These are phyloP conservation scores for Monopterus albus DNA, from an alignment of 2,113 vertebrate genomes.

Conservation along the genomic window DNA sequence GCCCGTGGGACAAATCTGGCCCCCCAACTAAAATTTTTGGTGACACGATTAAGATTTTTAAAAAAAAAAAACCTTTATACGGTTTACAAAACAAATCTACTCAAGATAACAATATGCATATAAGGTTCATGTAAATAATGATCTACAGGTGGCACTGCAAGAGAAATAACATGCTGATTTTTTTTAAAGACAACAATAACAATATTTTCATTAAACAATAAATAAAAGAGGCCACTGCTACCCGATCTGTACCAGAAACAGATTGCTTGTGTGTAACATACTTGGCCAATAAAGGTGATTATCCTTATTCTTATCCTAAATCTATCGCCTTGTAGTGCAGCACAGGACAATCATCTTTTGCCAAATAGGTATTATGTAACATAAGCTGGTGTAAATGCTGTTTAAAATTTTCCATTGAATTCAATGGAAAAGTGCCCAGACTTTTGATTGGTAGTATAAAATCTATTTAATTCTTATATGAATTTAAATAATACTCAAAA, in stretches of 20 bases:
- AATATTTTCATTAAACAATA: background rate
- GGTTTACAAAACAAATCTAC: background rate
- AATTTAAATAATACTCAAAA: background rate
- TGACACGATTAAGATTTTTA: no score
- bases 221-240: background rate
- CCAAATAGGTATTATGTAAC: background rate
- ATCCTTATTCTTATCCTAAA: no score
- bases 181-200: background rate
- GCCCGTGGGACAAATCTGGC: no score
- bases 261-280: no score
- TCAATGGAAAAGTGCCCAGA: no score
- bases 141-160: no score
- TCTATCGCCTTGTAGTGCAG: background rate
- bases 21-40: no score
- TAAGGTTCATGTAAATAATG: background rate
- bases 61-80: no score
- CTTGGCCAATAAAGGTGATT: no score
- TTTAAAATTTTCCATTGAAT: no score
- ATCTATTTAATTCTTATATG: background rate
- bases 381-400: background rate
- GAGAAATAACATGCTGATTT: background rate
- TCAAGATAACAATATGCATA: background rate
- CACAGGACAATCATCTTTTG: background rate
- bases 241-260: no score
- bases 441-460: no score